Conservation (phyloP, 2,888 invertebrate species). For the Phymatocera aterrima region DNA sequence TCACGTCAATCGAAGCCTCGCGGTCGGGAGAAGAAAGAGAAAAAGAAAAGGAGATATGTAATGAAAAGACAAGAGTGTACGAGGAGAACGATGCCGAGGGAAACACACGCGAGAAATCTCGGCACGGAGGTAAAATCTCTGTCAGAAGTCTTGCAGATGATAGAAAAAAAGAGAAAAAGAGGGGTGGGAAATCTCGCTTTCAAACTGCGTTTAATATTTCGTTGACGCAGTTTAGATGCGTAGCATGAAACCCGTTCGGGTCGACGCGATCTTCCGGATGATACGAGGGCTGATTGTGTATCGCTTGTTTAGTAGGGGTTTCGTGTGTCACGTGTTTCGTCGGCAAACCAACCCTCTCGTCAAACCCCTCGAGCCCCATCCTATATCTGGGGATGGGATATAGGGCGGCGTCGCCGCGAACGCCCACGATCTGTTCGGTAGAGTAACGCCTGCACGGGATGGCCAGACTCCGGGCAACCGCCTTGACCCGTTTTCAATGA, state of each 20-base stretch:
- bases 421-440: neutral
- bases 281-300: slow-evolving; percentile 45
- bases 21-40: neutral
- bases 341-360: slow-evolving; percentile 39
- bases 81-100: neutral
- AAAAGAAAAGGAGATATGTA: neutral
- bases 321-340: slow-evolving; percentile 34
- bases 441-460: slow-evolving; percentile 23
- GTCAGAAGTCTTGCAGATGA: neutral
- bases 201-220: slow-evolving; percentile 28
- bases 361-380: slow-evolving; percentile 30
- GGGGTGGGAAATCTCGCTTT: neutral
- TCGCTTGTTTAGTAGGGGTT: slow-evolving; percentile 42
- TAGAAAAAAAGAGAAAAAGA: neutral
- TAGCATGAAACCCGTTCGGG: slow-evolving; percentile 13
- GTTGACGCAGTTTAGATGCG: slow-evolving; percentile 38
- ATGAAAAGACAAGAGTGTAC: neutral
- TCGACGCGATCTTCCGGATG: slow-evolving; percentile 32
- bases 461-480: neutral
- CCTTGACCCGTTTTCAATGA: slow-evolving; percentile 6
- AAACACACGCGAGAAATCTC: no score
- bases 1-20: neutral
- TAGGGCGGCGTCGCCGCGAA: slow-evolving; percentile 17
- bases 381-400: slow-evolving; percentile 21
- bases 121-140: neutral